Evolutionary conservation across 2,888 invertebrate species (phyloP).

Genomic region (Thecophora atra): DNA sequence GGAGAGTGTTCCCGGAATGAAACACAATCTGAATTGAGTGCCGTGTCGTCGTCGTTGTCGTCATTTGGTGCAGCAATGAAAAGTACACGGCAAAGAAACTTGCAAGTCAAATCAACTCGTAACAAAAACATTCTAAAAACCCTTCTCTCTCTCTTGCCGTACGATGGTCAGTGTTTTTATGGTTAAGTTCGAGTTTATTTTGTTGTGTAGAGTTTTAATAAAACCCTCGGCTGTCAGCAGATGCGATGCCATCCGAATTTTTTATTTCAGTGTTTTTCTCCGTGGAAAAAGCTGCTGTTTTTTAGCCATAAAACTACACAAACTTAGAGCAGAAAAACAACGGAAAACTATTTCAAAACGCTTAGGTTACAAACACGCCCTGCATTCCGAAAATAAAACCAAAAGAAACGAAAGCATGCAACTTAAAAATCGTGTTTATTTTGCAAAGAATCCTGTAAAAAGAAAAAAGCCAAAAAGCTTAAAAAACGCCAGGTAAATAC

Average conservation of each 20-base stretch:
- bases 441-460: too few species aligned
- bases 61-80: constrained; percentile 49
- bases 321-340: constrained; percentile 26
- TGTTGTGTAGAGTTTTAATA: neutral
- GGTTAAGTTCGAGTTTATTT: neutral
- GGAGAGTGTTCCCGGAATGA: neutral
- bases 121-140: neutral
- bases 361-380: constrained; percentile 35
- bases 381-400: constrained; percentile 17
- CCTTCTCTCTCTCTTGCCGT: neutral
- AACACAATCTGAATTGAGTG: constrained; percentile 61
- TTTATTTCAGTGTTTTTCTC: constrained; percentile 3
- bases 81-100: constrained; percentile 39
- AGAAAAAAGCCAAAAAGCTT: neutral
- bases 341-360: constrained; percentile 27
- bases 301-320: constrained; percentile 22
- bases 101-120: neutral
- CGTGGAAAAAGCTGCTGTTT: constrained; percentile 10
- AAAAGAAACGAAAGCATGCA: neutral
- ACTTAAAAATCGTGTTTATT: too few species aligned
- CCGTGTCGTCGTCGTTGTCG: constrained; percentile 46
- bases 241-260: neutral
- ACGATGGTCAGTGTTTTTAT: neutral
- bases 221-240: neutral
- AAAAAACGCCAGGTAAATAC: neutral